Base-by-base conservation (phyloP, 2,113 vertebrate genomes). In the Cyprinodon variegatus region DNA sequence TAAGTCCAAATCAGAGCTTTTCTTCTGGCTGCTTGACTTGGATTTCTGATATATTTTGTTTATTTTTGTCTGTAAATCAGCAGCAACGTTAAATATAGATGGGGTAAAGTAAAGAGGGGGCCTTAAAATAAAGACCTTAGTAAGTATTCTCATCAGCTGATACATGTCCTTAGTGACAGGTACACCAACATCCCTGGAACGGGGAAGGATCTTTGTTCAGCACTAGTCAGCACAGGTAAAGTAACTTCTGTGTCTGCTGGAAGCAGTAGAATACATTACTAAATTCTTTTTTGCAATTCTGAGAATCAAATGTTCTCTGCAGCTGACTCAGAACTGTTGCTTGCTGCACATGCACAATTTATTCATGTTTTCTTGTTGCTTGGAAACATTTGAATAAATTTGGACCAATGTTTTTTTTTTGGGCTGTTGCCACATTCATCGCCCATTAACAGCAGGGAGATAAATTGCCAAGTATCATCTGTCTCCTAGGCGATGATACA, bases 351-450 rank as follows among this genome's bases (percentile, higher is more conserved):
- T 20, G 17, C 61, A 64, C 36, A 75, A 87, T 85, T 70, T 88
- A 85, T 91, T 88, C 77, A 75, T 68, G 82, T 85, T 87, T 87
- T 70, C 82, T 68, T 78, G 77, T 85, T 83, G 76, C 86, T 64
- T 83, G 76, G 84, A 91, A 89, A 91, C 80, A 85, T 77, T 71
- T 80, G 87, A 88, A 91, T 88, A 88, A n/a, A 91, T 86, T n/a
- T 61, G 74, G 60, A 86, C 68, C 50, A 59, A 29, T 79, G 77
- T 74, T 82, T 75, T 14, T 41, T 22, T 1, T 46, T 14, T 43
- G 41, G 53, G 80, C 73, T 76, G 46, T 66, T 82, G 78, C 45
- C 61, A 72, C 66, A 72, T 78, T 43, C 77, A 67, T 61, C 72
- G 65, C 64, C 60, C 69, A 39, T 85, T 37, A 61, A 11, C 38